Evolutionary conservation across 2,888 invertebrate genomes (phyloP), one percentile per base, ranked within the genome.

Genomic region (Synanthedon andrenaeformis): DNA sequence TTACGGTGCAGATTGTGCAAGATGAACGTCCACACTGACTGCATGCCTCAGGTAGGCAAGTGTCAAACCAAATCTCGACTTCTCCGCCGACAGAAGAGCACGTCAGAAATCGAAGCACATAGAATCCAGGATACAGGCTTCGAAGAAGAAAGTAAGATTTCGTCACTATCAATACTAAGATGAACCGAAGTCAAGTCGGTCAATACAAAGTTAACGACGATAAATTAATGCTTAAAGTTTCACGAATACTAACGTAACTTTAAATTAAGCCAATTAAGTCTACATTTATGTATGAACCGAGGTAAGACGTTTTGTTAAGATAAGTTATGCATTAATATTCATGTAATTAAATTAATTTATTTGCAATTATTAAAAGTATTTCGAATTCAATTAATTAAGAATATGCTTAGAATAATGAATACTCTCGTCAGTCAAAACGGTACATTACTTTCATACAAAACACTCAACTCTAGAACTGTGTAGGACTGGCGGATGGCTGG

Each of bases 1-100:
- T 84, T 97, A 54, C 93, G 95, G 60, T 97, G 97, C 78, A 91
- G 96, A 54, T 90, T 96, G 59, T 97, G 97, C 82, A 97, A 96
- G 82, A 91, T 94, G 85, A 97, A 96, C 81, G 93, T 95, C 54
- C 97, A 97, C 82, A 91, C 93, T 50, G 96, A 96, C 78, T 97
- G 97, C 82, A 92, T 94, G 81, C 92, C 94, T 11, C 92, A 93
- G 67, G 92, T 93, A 14, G 92, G 92, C 57, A 93, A 92, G 72
- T 97, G 96, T 74, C 95, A 96, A 74, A 93, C 94, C 13, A 96
- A 95, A 79, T 93, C 94, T 23, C 90, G 93, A 53, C 90, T 97
- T 54, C 88, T 97, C 57, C 91, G 96, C 59, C 89, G 96, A 53
- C 96, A 97, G 83, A 95, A 96, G 80, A 96, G 95, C 65, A 95